A percentile compares a stretch with the other conserved stretches of the same genome.
These are phyloP conservation scores for Pleuronectes platessa DNA, from an alignment of 2,113 vertebrate genomes.

Conservation along the genomic window DNA sequence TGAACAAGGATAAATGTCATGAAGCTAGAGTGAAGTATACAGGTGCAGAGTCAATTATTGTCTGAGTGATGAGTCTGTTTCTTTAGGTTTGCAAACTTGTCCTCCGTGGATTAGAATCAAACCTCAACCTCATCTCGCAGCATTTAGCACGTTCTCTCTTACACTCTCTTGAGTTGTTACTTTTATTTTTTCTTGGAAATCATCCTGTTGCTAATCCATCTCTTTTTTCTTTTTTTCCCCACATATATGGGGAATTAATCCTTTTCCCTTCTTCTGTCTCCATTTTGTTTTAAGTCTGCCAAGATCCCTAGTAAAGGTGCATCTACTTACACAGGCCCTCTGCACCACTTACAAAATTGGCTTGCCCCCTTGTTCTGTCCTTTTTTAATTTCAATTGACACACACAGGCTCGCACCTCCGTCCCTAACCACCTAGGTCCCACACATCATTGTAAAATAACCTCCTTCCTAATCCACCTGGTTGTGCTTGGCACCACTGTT, in stretches of 20 bases:
- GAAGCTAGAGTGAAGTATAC: not conserved
- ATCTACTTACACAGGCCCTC: slow-evolving; percentile 56
- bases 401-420: slow-evolving; percentile 10
- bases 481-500: slow-evolving; percentile 42
- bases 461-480: slow-evolving; percentile 75
- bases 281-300: slow-evolving; percentile 54
- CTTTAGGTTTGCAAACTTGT: slow-evolving; percentile 33
- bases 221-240: slow-evolving; percentile 17
- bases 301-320: slow-evolving; percentile 42
- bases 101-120: not conserved
- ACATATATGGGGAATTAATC: slow-evolving; percentile 32
- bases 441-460: slow-evolving; percentile 63
- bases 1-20: not conserved
- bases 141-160: slow-evolving; percentile 33
- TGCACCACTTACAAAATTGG: slow-evolving; percentile 55
- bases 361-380: slow-evolving; percentile 43
- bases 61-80: not conserved
- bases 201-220: slow-evolving; percentile 57
- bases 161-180: slow-evolving; percentile 22
- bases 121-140: slow-evolving; percentile 1
- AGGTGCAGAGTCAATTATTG: not conserved
- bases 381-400: slow-evolving; percentile 62
- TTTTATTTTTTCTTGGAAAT: slow-evolving; percentile 49
- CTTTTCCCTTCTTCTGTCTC: slow-evolving; percentile 50
- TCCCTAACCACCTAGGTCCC: slow-evolving; percentile 56